Percentiles rank a stretch among this genome's conserved stretches.
phyloP scores from a whole-genome alignment of 2,888 invertebrate genomes.

The Hirtodrosophila cameraria region DNA sequence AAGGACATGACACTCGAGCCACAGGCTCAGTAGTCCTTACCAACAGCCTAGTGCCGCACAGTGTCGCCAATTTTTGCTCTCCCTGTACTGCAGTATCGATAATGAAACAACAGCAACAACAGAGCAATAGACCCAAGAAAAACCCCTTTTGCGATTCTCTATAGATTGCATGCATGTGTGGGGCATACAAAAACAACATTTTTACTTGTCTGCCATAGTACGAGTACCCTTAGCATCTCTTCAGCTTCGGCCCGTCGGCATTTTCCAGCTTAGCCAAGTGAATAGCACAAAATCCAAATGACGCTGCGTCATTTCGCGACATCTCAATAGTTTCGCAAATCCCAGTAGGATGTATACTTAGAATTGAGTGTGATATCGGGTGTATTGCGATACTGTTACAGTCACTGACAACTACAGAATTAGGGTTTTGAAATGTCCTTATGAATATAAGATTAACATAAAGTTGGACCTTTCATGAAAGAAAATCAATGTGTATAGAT shows the following conservation, averaged over 20 bases:
- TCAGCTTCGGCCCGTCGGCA: slow-evolving; percentile 47
- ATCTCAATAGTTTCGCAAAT: slow-evolving; percentile 43
- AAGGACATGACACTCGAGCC: slow-evolving; percentile 71
- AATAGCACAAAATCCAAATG: slow-evolving; percentile 54
- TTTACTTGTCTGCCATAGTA: slow-evolving; percentile 22
- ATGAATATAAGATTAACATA: background rate
- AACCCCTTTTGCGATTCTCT: slow-evolving; percentile 20
- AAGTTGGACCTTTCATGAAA: too few relatives aligned
- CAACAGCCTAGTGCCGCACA: slow-evolving; percentile 35
- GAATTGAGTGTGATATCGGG: slow-evolving; percentile 15
- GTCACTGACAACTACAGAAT: background rate
- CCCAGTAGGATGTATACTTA: slow-evolving; percentile 1
- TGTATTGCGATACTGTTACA: background rate
- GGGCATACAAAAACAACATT: slow-evolving; percentile 8
- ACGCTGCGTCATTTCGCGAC: slow-evolving; percentile 62
- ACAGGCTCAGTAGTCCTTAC: slow-evolving; percentile 32
- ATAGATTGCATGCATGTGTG: background rate
- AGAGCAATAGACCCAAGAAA: slow-evolving; percentile 14
- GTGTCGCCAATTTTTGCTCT: slow-evolving; percentile 36
- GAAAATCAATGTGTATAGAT: too few relatives aligned
- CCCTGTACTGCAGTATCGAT: slow-evolving; percentile 34
- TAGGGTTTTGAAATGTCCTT: background rate
- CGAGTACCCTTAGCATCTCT: slow-evolving; percentile 41
- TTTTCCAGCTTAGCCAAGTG: slow-evolving; percentile 56
- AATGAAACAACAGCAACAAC: slow-evolving; percentile 39